Evolutionary conservation across 2,797 vertebrate genomes (phyloP), one percentile per base, ranked within the genome.

Genomic region (Acanthopagrus latus): DNA sequence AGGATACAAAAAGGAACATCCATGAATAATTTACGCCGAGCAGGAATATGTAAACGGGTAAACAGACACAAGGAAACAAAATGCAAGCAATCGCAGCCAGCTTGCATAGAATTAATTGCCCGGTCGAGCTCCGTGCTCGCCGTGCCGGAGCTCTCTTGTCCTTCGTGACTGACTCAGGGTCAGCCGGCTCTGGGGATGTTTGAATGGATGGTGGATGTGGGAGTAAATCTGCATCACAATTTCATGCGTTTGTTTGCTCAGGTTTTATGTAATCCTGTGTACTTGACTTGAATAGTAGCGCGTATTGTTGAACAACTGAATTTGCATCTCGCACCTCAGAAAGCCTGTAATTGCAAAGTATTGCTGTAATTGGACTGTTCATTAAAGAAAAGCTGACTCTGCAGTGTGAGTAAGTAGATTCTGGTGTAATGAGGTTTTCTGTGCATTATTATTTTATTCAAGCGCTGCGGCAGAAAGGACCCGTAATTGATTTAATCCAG

Each of bases 1-100:
- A 78, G 86, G 82, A 88, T 73, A 77, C 54, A 21, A 76, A 91
- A 76, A 76, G 72, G 78, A 89, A 82, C 84, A 90, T 7, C 72
- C 56, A 86, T 92, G 86, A 93, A 92, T 93, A 89, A 91, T 92
- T 90, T 84, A 91, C 73, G 2, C 47, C 54, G 12, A 78, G 78
- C 64, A 86, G 84, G 87, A 86, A 86, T 88, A 91, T 88, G 80
- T 84, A 75, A 92, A 83, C 46, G 76, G 67, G 59, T 86, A 90
- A 92, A 88, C 80, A 89, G 87, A 83, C 85, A 81, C 84, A 77
- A 86, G 80, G 33, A 88, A 90, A 89, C 79, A 90, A 93, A 92
- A 89, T 79, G 78, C 79, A 82, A 83, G 87, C 78, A 90, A 86
- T 90, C 69, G 84, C 68, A 68, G 84, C 64, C 67, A 75, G 86